Evolutionary conservation across 2,888 invertebrate species (phyloP), one percentile per base, ranked within the genome.

Genomic region (Dicyrtoma fusca): DNA sequence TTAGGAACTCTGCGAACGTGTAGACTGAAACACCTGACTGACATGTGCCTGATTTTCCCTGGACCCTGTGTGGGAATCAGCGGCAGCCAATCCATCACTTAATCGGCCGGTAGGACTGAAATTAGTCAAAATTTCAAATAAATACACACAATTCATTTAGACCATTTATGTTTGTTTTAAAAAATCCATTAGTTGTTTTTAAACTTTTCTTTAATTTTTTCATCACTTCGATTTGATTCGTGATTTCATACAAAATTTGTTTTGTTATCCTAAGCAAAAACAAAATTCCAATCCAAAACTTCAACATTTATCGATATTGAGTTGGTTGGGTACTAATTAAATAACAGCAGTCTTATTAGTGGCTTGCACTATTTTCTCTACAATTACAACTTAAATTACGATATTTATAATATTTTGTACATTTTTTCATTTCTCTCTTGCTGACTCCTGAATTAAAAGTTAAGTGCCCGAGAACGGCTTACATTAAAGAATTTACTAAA

Each of bases 11-110:
- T 34, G 34, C 34, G 53, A 17, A 44, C 19, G 44, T 44, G 61
- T 42, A 44, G 61, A 34, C 42, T n/a, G 19, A 17, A 53, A 21
- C 21, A 53, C 19, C 14, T 44, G 69, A 64, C 61, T 72, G 76
- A 75, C 71, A 76, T 79, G 77, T 76, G 77, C 74, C 77, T 75
- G 70, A 21, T 8, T 17, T 65, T 66, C 61, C 73, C 26, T 34
- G 53, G 66, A 53, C 42, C 59, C 70, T 34, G 34, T 34, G 34
- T 66, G 61, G 66, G 78, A 75, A 78, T 73, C 75, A 75, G 77
- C 74, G 76, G 77, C 77, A 79, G 79, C 75, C 77, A 79, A 77
- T 75, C 76, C 77, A 74, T 76, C 74, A 74, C 72, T 77, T 72
- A 74, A 74, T 74, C 49, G 76, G 75, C 75, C 75, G 77, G 77